phyloP scores from a whole-genome alignment of 2,888 invertebrate species.

The Helobdella robusta region DNA sequence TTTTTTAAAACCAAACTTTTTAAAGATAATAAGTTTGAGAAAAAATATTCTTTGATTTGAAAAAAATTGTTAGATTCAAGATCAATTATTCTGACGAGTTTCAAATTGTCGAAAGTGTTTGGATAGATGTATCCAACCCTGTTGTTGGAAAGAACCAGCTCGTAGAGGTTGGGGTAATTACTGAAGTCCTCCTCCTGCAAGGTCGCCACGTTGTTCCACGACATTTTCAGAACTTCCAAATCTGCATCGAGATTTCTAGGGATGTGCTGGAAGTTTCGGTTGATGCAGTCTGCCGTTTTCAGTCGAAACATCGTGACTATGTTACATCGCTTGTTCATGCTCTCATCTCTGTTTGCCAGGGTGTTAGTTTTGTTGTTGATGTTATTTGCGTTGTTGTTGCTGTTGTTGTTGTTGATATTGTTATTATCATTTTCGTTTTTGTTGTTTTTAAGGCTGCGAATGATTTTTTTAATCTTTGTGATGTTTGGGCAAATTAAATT shows the following conservation, averaged over 20 bases:
- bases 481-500: too few relatives aligned
- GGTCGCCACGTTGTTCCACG: slow-evolving; percentile 29
- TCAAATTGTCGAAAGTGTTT: slow-evolving; percentile 17
- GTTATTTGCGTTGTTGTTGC: neutral
- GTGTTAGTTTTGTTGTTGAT: neutral
- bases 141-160: slow-evolving; percentile 17
- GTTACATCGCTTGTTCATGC: slow-evolving; percentile 24
- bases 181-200: neutral
- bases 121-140: slow-evolving; percentile 1
- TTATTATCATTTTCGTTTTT: neutral
- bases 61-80: slow-evolving; percentile 2
- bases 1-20: slow-evolving; percentile 29
- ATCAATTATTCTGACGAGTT: slow-evolving; percentile 16
- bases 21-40: slow-evolving; percentile 30
- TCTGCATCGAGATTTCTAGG: slow-evolving; percentile 32
- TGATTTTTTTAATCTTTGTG: neutral
- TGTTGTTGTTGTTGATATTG: neutral
- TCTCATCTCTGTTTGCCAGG: neutral
- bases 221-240: slow-evolving; percentile 32
- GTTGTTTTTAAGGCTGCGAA: neutral
- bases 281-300: slow-evolving; percentile 33
- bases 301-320: slow-evolving; percentile 32
- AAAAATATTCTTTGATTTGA: slow-evolving; percentile 26
- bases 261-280: slow-evolving; percentile 24
- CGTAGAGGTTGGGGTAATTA: slow-evolving; percentile 20